Evolutionary conservation across 2,113 vertebrate genomes (phyloP).

Genomic region (Crypturellus undulatus): DNA sequence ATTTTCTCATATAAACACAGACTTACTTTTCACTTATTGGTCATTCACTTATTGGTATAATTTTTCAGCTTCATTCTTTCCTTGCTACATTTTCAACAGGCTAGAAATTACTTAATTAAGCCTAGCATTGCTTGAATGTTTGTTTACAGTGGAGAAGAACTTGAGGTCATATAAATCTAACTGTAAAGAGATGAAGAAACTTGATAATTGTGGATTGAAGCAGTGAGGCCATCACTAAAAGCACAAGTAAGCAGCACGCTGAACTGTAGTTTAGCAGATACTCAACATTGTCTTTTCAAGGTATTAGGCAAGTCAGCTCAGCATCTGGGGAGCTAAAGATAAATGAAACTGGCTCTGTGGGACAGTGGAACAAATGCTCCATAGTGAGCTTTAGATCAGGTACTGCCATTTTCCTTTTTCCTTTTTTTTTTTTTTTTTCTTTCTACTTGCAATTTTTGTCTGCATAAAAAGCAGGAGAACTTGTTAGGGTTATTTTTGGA

Average conservation of each 20-base stretch:
- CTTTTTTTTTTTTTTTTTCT: neutral
- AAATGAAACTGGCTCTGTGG: neutral
- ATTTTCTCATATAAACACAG: neutral
- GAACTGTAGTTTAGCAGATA: neutral
- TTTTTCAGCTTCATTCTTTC: constrained; percentile 27
- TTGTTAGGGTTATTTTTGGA: neutral
- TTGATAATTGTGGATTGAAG: neutral
- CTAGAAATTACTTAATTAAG: neutral
- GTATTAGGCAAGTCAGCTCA: neutral
- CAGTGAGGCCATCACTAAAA: constrained; percentile 31
- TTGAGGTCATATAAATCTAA: constrained; percentile 42
- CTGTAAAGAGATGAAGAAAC: constrained; percentile 45
- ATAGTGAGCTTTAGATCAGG: neutral
- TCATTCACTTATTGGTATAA: neutral
- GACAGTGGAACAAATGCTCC: neutral
- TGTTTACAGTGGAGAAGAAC: constrained; percentile 19
- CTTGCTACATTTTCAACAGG: neutral
- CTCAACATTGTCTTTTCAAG: neutral
- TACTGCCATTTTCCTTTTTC: neutral
- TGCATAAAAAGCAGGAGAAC: neutral
- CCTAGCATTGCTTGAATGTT: constrained; percentile 10
- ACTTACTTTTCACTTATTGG: neutral
- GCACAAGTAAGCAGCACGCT: neutral
- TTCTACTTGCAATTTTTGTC: neutral
- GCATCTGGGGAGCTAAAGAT: neutral